phyloP scores from a whole-genome alignment of 2,888 invertebrate species.

The Nemurella pictetii region DNA sequence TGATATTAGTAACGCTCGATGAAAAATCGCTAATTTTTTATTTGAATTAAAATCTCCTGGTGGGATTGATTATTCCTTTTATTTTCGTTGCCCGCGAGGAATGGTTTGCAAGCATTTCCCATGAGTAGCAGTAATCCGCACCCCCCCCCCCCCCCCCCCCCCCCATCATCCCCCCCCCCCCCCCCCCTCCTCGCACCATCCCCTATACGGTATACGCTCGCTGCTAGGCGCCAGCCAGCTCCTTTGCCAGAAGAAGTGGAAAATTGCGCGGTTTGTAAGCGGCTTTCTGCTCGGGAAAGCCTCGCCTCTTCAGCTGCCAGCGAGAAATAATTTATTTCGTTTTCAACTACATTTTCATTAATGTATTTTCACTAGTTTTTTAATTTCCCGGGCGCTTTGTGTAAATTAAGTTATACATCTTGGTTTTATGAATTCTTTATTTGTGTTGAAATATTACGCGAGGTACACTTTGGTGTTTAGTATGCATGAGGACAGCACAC shows the following conservation, averaged over 20 bases:
- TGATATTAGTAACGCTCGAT: too few species aligned
- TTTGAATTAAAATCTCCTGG: neutral
- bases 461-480: too few species aligned
- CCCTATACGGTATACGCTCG: too few species aligned
- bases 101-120: neutral
- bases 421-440: too few species aligned
- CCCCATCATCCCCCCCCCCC: neutral
- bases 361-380: neutral
- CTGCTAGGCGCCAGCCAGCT: constrained; percentile 23
- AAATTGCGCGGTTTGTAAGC: constrained; percentile 39
- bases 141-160: neutral
- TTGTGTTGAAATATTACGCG: too few species aligned
- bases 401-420: neutral
- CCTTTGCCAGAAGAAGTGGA: constrained; percentile 40
- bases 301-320: neutral
- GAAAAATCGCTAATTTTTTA: neutral
- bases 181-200: neutral
- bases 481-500: too few species aligned
- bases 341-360: neutral
- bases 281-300: constrained; percentile 16
- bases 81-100: neutral
- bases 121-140: neutral
- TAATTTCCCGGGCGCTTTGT: neutral
- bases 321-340: neutral
- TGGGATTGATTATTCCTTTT: neutral